Evolutionary conservation across 2,888 invertebrate genomes (phyloP), one percentile per base, ranked within the genome.

Genomic region (Erebia ligea): DNA sequence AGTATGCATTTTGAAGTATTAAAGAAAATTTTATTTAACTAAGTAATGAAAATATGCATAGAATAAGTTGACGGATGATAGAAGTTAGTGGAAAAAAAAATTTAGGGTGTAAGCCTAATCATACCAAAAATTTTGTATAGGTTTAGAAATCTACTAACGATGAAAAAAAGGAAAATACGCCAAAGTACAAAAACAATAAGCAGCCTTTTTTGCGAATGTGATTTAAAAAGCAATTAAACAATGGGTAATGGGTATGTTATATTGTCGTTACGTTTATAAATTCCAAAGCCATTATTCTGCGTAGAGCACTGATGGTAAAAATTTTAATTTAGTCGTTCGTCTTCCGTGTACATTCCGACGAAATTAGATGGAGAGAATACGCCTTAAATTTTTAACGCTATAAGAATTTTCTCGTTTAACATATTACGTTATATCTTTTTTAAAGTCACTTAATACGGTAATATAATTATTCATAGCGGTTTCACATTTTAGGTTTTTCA

Each of bases 351-450:
- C 57, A 58, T 67, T 67, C 67, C 57, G 25, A 48, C 58, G 58
- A 67, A 67, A 67, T 67, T 57, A 67, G 67, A 58, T 25, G 67
- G 48, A 67, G 67, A 58, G 67, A 67, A 58, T 58, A 67, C n/a
- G 45, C 58, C 58, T 58, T 67, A 58, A 58, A 67, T 58, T 67
- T 67, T 67, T 54, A 64, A 64, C 40, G 52, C 34, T 48, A 57
- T 67, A 57, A 58, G 57, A 58, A 67, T 67, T 67, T 67, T 42
- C 17, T n/a, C 45, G 25, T 58, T 48, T n/a, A 58, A 58, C 34
- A 58, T 67, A 67, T 34, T 48, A 67, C 48, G n/a, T 66, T 56
- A 66, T 58, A 45, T 21, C 17, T 17, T 65, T 45, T 42, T 59
- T 21, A n/a, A 42, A 64, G 56, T 62, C 21, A 40, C 9, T 50